These are phyloP conservation scores for Tachyglossus aculeatus DNA, from an alignment of 2,797 vertebrate species.

Conservation along the genomic window DNA sequence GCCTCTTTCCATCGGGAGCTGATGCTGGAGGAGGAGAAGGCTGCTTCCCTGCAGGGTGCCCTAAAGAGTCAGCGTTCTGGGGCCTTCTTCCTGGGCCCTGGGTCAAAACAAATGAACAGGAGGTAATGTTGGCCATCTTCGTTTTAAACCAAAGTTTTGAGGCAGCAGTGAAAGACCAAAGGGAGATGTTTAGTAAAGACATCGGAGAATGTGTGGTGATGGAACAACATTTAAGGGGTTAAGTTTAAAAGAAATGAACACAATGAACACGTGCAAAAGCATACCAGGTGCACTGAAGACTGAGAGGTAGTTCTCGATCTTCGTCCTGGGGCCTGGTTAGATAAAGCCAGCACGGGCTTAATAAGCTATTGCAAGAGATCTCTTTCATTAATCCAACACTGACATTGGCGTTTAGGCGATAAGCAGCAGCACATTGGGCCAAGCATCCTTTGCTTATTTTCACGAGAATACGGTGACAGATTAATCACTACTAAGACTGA, in stretches of 20 bases:
- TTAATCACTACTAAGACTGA: too few relatives aligned
- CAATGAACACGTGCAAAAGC: too few relatives aligned
- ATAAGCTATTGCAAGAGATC: background rate
- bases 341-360: constrained; percentile 22
- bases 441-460: too few relatives aligned
- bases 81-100: constrained; percentile 79
- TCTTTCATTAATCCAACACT: too few relatives aligned
- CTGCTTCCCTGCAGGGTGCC: constrained; percentile 75
- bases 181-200: too few relatives aligned
- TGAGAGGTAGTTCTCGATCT: constrained; percentile 84
- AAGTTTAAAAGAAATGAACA: too few relatives aligned
- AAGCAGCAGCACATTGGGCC: too few relatives aligned
- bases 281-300: constrained; percentile 82
- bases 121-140: background rate
- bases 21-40: constrained; percentile 77
- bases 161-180: too few relatives aligned
- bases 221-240: rapidly evolving
- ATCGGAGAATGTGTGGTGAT: too few relatives aligned
- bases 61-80: constrained; percentile 82
- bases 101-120: background rate
- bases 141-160: background rate
- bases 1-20: constrained; percentile 72
- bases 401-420: too few relatives aligned
- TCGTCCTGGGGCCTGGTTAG: constrained; percentile 72
- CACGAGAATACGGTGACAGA: too few relatives aligned